Conservation (phyloP, 2,797 vertebrate species). For the Urophycis tenuis region DNA sequence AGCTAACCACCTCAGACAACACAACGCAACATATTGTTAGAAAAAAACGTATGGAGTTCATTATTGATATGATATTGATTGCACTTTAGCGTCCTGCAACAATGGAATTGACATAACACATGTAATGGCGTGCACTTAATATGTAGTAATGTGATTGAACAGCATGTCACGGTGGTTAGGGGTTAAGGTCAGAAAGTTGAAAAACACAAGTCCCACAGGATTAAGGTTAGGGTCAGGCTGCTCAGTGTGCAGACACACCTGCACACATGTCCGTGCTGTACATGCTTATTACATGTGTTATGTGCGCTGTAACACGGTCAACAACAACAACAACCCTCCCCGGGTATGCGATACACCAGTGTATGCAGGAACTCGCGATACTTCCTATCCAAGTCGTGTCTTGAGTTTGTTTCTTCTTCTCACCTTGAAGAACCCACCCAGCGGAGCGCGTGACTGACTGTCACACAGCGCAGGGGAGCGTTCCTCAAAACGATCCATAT, state of each 20-base stretch:
- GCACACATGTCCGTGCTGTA: not conserved
- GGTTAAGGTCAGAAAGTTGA: not conserved
- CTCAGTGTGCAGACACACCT: too few relatives aligned
- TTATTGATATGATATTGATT: not conserved
- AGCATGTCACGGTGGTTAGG: not conserved
- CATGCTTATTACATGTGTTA: slow-evolving; percentile 1
- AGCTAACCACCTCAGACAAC: not conserved
- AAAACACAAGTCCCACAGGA: too few relatives aligned
- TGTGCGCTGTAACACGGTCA: not conserved
- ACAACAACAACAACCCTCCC: too few relatives aligned
- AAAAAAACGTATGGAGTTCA: too few relatives aligned
- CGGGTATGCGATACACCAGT: not conserved
- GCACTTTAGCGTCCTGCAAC: not conserved
- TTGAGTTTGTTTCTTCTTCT: too few relatives aligned
- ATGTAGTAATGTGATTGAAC: not conserved
- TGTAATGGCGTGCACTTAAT: not conserved
- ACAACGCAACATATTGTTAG: not conserved
- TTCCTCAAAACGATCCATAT: not conserved
- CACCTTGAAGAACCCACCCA: not conserved
- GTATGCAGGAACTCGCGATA: not conserved
- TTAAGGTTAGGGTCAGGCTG: not conserved
- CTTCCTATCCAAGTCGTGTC: not conserved
- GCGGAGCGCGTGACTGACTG: not conserved
- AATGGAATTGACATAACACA: not conserved
- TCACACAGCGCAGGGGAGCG: not conserved